Evolutionary conservation across 2,113 vertebrate species (phyloP).

Genomic region (Tyrannus savana): DNA sequence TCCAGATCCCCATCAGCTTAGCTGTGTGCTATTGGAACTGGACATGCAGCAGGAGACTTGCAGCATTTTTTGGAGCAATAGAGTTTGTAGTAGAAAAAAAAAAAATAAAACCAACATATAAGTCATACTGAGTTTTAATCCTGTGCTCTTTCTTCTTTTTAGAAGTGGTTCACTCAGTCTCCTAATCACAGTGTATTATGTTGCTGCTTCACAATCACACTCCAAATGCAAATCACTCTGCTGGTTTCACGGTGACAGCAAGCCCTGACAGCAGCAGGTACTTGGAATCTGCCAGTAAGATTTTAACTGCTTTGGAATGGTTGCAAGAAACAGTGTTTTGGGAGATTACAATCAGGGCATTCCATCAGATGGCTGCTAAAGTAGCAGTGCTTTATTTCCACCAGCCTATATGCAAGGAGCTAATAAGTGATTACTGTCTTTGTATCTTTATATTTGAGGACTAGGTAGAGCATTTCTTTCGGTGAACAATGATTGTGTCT

Average conservation of each 20-base stretch:
- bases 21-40: background rate
- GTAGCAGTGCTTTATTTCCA: slow-evolving; percentile 32
- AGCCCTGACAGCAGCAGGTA: slow-evolving; percentile 31
- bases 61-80: background rate
- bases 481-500: slow-evolving; percentile 28
- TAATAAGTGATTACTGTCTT: slow-evolving; percentile 54
- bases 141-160: background rate
- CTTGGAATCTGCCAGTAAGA: slow-evolving; percentile 33
- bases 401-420: background rate
- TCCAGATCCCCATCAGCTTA: background rate
- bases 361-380: slow-evolving; percentile 22
- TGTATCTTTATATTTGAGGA: slow-evolving; percentile 35
- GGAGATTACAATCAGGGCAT: slow-evolving; percentile 54
- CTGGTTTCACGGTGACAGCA: slow-evolving; percentile 40
- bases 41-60: background rate
- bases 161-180: slow-evolving; percentile 20
- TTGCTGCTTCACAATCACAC: slow-evolving; percentile 58
- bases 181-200: slow-evolving; percentile 60
- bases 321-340: background rate
- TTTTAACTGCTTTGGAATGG: slow-evolving; percentile 28
- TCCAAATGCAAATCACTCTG: slow-evolving; percentile 50
- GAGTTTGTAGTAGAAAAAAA: background rate
- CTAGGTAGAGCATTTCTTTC: background rate
- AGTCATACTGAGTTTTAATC: background rate
- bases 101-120: background rate